phyloP scores from a whole-genome alignment of 2,888 invertebrate genomes.

The Frankliniella fusca region DNA sequence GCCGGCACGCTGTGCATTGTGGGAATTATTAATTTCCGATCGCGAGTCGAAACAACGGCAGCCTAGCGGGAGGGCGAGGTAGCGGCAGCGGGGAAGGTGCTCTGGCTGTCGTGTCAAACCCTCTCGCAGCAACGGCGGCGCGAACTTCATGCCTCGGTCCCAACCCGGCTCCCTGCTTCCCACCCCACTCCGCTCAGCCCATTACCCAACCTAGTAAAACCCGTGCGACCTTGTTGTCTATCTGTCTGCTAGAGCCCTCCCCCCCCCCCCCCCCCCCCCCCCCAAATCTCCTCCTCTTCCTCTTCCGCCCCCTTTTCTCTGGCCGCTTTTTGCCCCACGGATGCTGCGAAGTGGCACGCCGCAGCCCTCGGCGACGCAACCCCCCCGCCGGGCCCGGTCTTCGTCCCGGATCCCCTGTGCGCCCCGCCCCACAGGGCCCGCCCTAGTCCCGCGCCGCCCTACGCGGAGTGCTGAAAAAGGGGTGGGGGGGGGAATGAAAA shows the following conservation, averaged over 20 bases:
- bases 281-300: too few species aligned
- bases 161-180: not conserved
- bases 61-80: not conserved
- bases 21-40: conserved; percentile 26
- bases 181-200: not conserved
- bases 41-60: not conserved
- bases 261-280: too few species aligned
- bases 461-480: not conserved
- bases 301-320: too few species aligned
- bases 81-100: too few species aligned
- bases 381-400: too few species aligned
- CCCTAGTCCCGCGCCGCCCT: not conserved
- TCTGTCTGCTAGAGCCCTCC: too few species aligned
- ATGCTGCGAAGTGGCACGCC: conserved; percentile 11
- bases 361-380: not conserved
- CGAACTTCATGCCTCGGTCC: not conserved
- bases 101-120: not conserved
- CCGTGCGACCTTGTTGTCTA: not conserved
- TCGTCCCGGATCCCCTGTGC: too few species aligned
- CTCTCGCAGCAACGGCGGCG: not conserved
- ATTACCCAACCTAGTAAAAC: not conserved
- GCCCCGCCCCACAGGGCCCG: not conserved
- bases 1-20: conserved; percentile 4
- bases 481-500: not conserved
- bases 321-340: not conserved